Evolutionary conservation across 2,888 invertebrate species (phyloP), one percentile per base, ranked within the genome.

Genomic region (Drosophila seclusa): DNA sequence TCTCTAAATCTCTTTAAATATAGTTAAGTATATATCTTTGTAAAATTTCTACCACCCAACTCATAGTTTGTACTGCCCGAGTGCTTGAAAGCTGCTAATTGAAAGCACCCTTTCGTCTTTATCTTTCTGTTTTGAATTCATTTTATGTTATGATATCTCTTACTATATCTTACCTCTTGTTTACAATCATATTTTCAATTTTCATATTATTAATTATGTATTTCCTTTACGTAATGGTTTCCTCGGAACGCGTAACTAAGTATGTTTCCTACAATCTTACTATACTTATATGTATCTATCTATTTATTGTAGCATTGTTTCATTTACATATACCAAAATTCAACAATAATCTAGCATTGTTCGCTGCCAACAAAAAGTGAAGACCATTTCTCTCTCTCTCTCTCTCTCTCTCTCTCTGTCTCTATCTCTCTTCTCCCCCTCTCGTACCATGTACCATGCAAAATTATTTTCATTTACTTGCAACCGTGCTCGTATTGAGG

Each of bases 261-360:
- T 76, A 77, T 77, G 71, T 70, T 57, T 76, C 55, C 52, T 40
- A 58, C 27, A 36, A 52, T 59, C 16, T 38, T 42, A 50, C 13
- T 24, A 53, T 34, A 34, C 34, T 34, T 29, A 59, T 38, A 58
- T 53, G 31, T 58, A 67, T 64, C 38, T 62, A 83, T 71, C 54
- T 81, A 57, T 42, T 65, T 62, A 68, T 68, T 72, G 77, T 87
- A 89, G 89, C 68, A 69, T 55, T 55, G 13, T 83, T 68, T 81
- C 87, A 89, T 89, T 87, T 76, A 81, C 73, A 77, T 76, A 73
- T 16, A 78, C 21, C 49, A 48, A 70, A 68, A 75, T 42, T 75
- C 63, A 68, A 75, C 65, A 76, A 76, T 65, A 66, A 67, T 65
- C 31, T 40, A 63, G 76, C 76, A 60, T 68, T 57, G 60, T 42